Evolutionary conservation across 2,113 vertebrate species (phyloP).

Genomic region (Indicator maculatus): DNA sequence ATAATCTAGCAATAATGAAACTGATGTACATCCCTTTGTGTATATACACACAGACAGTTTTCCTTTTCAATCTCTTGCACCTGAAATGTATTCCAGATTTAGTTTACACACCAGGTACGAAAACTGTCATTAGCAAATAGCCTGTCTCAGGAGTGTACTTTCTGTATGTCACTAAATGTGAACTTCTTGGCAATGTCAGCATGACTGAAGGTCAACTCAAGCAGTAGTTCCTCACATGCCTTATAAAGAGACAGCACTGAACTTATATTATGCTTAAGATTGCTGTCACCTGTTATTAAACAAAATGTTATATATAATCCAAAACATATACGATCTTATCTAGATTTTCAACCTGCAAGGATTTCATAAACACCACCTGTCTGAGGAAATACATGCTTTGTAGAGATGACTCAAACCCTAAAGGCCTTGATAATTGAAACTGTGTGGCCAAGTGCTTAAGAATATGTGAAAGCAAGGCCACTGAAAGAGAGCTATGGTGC

Average conservation of each 20-base stretch:
- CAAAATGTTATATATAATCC: background rate
- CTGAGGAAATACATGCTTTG: background rate
- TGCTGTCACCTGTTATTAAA: conserved; percentile 7
- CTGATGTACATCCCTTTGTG: background rate
- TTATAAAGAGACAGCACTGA: background rate
- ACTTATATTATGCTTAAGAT: background rate
- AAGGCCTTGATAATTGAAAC: conserved; percentile 25
- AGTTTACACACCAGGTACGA: background rate
- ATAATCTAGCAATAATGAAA: background rate
- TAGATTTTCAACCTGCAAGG: conserved; percentile 12
- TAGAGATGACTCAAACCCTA: conserved; percentile 11
- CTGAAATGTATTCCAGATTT: background rate
- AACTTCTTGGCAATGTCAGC: background rate
- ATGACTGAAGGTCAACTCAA: background rate
- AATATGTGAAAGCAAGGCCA: background rate
- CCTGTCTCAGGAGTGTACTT: background rate
- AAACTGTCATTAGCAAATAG: background rate
- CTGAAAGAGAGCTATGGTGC: background rate
- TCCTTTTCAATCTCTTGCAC: background rate
- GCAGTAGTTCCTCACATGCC: background rate
- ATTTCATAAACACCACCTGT: background rate
- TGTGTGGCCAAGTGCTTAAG: background rate
- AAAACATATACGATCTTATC: conserved; percentile 10
- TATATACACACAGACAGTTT: background rate
- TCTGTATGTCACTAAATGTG: background rate